phyloP scores from a whole-genome alignment of 1,140 invertebrate species.

The Camponotus pennsylvanicus region DNA sequence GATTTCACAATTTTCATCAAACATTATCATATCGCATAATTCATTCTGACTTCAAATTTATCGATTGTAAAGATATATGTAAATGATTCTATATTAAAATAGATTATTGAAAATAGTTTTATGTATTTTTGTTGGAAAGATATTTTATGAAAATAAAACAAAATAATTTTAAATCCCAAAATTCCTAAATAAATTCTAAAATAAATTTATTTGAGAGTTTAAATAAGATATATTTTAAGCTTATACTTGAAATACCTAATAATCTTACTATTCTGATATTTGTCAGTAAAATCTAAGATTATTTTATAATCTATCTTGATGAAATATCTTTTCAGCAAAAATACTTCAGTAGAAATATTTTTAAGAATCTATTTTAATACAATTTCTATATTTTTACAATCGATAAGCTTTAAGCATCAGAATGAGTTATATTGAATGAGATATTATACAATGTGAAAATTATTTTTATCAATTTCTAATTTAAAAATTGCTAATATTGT shows the following conservation, averaged over 20 bases:
- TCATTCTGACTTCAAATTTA: background rate
- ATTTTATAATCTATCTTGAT: conserved; percentile 7
- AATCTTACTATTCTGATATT: too few relatives aligned
- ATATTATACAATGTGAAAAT: background rate
- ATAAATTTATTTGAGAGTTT: too few relatives aligned
- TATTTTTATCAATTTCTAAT: background rate
- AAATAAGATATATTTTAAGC: too few relatives aligned
- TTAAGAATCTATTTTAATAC: background rate
- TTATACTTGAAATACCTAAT: too few relatives aligned
- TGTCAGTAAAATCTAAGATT: background rate
- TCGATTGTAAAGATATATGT: background rate
- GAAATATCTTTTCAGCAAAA: background rate
- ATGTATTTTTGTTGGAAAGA: background rate
- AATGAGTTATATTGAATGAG: background rate
- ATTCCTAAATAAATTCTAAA: too few relatives aligned
- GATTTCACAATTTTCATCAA: conserved; percentile 10
- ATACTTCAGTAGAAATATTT: background rate
- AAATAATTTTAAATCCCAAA: background rate
- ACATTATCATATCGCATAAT: conserved; percentile 15
- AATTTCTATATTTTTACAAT: background rate
- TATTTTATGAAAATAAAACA: background rate
- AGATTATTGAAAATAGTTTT: background rate
- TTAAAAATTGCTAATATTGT: background rate
- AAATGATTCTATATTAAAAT: conserved; percentile 4
- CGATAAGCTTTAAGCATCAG: background rate